Conservation (phyloP, 2,888 invertebrate species). For the Hemistola chrysoprasaria region DNA sequence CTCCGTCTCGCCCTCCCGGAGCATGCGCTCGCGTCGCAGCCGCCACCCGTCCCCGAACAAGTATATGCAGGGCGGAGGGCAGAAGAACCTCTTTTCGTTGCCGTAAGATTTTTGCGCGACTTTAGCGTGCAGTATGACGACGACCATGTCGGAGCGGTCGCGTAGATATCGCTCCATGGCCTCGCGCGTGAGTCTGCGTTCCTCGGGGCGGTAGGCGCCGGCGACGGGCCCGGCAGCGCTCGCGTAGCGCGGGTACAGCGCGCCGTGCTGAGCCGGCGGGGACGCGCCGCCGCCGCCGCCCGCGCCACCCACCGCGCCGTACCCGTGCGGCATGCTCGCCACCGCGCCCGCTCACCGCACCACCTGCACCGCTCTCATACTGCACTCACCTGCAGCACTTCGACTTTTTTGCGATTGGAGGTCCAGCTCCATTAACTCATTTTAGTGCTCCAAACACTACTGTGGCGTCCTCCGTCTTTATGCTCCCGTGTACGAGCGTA, state of each 20-base stretch:
- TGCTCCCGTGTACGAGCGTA: slow-evolving; percentile 16
- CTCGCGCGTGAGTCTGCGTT: slow-evolving; percentile 92
- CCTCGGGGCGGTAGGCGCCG: slow-evolving; percentile 87
- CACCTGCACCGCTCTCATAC: slow-evolving; percentile 53
- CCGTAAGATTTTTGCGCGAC: slow-evolving; percentile 99
- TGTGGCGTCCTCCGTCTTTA: slow-evolving; percentile 22
- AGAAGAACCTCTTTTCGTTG: slow-evolving; percentile 99
- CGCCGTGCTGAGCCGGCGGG: slow-evolving; percentile 83
- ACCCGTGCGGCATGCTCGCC: slow-evolving; percentile 90
- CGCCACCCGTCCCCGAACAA: slow-evolving; percentile 99
- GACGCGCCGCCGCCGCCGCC: slow-evolving; percentile 89
- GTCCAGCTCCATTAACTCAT: slow-evolving; percentile 26
- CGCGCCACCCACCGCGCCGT: slow-evolving; percentile 81
- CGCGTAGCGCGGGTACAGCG: slow-evolving; percentile 85
- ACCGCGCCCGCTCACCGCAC: slow-evolving; percentile 71
- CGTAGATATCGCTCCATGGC: slow-evolving; percentile 98
- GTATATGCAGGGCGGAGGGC: slow-evolving; percentile 99
- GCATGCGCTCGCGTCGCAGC: slow-evolving; percentile 95
- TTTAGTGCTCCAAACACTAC: slow-evolving; percentile 8
- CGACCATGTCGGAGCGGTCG: slow-evolving; percentile 96
- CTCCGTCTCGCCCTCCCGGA: slow-evolving; percentile 93
- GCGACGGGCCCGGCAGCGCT: slow-evolving; percentile 81
- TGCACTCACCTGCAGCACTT: slow-evolving; percentile 34
- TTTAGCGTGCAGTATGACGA: slow-evolving; percentile 99
- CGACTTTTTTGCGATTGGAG: slow-evolving; percentile 40